Conservation (phyloP, 1,140 invertebrate genomes). For the Lycorma delicatula region DNA sequence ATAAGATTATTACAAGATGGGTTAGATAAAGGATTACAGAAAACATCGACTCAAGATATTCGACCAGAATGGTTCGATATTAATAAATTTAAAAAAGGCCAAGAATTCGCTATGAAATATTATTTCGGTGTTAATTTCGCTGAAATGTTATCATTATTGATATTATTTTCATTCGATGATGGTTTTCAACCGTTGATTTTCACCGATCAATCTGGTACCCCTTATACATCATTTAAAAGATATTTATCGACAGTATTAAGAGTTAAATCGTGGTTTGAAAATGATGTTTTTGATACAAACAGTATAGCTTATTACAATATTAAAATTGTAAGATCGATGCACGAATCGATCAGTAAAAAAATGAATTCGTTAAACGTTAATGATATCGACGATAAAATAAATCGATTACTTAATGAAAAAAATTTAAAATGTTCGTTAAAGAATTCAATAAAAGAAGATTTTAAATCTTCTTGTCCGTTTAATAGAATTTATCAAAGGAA, state of each 20-base stretch:
- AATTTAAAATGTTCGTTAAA: constrained; percentile 25
- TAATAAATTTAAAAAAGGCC: constrained; percentile 39
- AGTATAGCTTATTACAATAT: constrained; percentile 40
- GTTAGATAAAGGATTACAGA: too few species aligned
- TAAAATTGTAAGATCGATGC: constrained; percentile 39
- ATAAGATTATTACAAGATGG: too few species aligned
- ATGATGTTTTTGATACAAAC: constrained; percentile 39
- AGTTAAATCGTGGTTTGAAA: constrained; percentile 43
- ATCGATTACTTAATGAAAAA: constrained; percentile 9
- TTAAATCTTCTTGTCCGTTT: constrained; percentile 39
- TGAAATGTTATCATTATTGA: constrained; percentile 50
- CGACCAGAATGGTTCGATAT: constrained; percentile 22
- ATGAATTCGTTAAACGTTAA: constrained; percentile 24
- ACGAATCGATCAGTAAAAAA: constrained; percentile 35
- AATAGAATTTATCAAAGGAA: constrained; percentile 25
- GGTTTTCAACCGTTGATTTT: constrained; percentile 52
- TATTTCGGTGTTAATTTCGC: constrained; percentile 46
- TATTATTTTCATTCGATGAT: constrained; percentile 49
- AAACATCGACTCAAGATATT: too few species aligned
- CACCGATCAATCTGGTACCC: constrained; percentile 51
- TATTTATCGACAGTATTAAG: constrained; percentile 48
- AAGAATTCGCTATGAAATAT: constrained; percentile 50
- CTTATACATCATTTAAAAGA: constrained; percentile 56
- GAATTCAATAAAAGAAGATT: constrained; percentile 12
- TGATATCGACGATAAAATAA: constrained; percentile 20